Percentiles rank a stretch among this genome's conserved stretches.
phyloP scores from a whole-genome alignment of 2,888 invertebrate genomes.

The Ischnura elegans region DNA sequence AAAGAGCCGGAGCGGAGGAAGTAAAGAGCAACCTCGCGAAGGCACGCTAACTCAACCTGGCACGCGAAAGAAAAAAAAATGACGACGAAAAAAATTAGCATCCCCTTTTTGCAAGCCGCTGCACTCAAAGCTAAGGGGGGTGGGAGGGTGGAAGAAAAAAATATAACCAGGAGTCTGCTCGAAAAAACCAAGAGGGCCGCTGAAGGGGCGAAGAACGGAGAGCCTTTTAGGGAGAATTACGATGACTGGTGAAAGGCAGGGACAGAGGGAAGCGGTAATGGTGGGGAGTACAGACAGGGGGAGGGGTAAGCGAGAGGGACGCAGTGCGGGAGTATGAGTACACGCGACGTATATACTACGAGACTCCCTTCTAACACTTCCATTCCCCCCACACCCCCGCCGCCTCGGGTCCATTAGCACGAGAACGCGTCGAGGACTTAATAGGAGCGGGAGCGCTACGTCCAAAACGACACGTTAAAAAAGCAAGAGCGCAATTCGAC shows the following conservation, averaged over 20 bases:
- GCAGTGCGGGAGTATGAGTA: not conserved
- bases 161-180: not conserved
- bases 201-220: not conserved
- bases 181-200: not conserved
- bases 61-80: not conserved
- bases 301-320: not conserved
- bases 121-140: not conserved
- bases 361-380: not conserved
- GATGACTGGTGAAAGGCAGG: not conserved
- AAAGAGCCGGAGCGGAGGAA: not conserved
- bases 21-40: not conserved
- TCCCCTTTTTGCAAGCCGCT: conserved; percentile 6
- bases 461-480: not conserved
- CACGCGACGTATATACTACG: conserved; percentile 3
- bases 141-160: not conserved
- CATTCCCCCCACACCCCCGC: not conserved
- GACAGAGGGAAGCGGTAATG: too few relatives aligned
- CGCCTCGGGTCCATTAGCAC: not conserved
- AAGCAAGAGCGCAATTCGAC: not conserved
- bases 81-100: conserved; percentile 33
- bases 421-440: not conserved
- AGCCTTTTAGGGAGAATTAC: conserved; percentile 38
- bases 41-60: conserved; percentile 11
- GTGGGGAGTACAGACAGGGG: not conserved
- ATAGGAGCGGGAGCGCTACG: not conserved